Evolutionary conservation across 2,888 invertebrate genomes (phyloP).

Genomic region (Luperina nickerlii): DNA sequence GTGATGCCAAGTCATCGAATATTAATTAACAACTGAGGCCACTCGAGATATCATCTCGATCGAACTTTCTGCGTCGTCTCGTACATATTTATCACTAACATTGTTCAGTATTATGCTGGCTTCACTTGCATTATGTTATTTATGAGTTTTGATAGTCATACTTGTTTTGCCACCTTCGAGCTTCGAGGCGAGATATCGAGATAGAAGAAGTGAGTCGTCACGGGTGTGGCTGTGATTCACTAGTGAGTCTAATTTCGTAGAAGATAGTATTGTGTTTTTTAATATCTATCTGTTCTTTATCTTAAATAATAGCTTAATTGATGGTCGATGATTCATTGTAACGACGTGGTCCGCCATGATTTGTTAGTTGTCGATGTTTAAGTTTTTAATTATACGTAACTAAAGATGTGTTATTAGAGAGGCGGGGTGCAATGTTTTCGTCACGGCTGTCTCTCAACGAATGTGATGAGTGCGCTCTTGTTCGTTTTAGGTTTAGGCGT

Average conservation of each 20-base stretch:
- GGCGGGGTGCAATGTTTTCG: constrained; percentile 83
- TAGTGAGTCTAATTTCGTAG: constrained; percentile 79
- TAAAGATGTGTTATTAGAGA: constrained; percentile 86
- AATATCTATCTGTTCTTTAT: constrained; percentile 79
- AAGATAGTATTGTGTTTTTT: constrained; percentile 82
- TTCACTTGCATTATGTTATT: constrained; percentile 77
- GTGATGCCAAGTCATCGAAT: constrained; percentile 83
- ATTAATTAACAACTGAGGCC: constrained; percentile 85
- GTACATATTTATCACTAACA: constrained; percentile 80
- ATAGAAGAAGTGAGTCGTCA: constrained; percentile 85
- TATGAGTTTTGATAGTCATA: constrained; percentile 81
- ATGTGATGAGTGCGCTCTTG: constrained; percentile 71
- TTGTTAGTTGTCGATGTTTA: constrained; percentile 88
- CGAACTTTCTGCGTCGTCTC: constrained; percentile 71
- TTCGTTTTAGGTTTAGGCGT: constrained; percentile 67
- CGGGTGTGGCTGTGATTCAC: constrained; percentile 86
- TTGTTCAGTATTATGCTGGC: constrained; percentile 79
- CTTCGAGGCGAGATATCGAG: constrained; percentile 82
- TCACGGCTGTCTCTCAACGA: constrained; percentile 80
- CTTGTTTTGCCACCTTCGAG: constrained; percentile 81
- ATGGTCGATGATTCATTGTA: constrained; percentile 83
- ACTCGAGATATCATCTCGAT: constrained; percentile 70
- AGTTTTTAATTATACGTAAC: constrained; percentile 89
- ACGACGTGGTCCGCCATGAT: constrained; percentile 77
- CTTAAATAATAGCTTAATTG: constrained; percentile 86